Conservation (phyloP, 2,888 invertebrate genomes). For the Andrena bucephala region DNA sequence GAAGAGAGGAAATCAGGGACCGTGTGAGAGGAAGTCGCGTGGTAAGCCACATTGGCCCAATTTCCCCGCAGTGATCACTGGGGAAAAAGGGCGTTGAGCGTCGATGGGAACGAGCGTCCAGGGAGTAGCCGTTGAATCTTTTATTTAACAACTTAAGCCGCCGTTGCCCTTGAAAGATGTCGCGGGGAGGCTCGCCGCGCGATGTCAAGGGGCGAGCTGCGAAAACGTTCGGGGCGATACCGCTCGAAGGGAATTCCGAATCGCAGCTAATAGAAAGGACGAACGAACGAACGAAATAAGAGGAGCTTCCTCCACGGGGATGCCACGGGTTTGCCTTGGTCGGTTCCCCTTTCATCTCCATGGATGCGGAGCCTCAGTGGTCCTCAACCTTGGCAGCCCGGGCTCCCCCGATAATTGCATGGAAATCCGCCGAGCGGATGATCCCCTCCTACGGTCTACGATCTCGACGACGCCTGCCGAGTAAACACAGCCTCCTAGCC, state of each 20-base stretch:
- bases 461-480: background rate
- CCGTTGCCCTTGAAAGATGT: background rate
- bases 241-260: constrained; percentile 56
- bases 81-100: background rate
- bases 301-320: constrained; percentile 34
- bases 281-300: constrained; percentile 50
- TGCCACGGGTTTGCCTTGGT: constrained; percentile 34
- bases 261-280: constrained; percentile 61
- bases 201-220: background rate
- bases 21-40: background rate
- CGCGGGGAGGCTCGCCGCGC: background rate
- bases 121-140: constrained; percentile 40
- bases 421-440: constrained; percentile 29
- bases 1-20: background rate
- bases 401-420: constrained; percentile 46
- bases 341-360: constrained; percentile 69
- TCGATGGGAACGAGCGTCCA: constrained; percentile 31
- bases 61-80: constrained; percentile 18
- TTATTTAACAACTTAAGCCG: constrained; percentile 41
- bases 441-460: background rate
- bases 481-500: background rate
- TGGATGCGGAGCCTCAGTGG: constrained; percentile 61
- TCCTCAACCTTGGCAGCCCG: constrained; percentile 62
- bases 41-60: background rate
- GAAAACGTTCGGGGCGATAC: constrained; percentile 41